Conservation (phyloP, 1,140 invertebrate genomes). For the Hypothenemus hampei region DNA sequence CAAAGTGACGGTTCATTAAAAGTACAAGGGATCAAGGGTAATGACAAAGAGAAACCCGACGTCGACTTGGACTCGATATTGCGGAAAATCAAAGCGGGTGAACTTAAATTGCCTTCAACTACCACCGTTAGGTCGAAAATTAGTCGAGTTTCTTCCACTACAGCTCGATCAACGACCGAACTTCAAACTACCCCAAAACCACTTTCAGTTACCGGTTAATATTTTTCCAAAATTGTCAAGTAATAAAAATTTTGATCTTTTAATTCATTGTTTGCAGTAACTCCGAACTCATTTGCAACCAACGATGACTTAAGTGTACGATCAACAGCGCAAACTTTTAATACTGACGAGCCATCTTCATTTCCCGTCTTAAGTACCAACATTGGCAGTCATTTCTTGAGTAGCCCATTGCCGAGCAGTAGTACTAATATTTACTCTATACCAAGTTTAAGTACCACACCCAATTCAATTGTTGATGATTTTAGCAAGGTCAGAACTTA, state of each 20-base stretch:
- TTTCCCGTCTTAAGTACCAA: constrained; percentile 45
- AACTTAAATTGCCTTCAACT: constrained; percentile 69
- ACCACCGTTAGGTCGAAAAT: constrained; percentile 47
- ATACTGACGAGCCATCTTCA: constrained; percentile 36
- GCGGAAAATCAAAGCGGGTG: constrained; percentile 73
- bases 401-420: constrained; percentile 32
- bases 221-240: no score
- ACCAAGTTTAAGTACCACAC: constrained; percentile 11
- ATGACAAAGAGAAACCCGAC: constrained; percentile 61
- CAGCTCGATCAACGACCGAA: constrained; percentile 37
- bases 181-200: constrained; percentile 30
- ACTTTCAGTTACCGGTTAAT: constrained; percentile 27
- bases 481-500: constrained; percentile 1
- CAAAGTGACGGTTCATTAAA: constrained; percentile 77
- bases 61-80: constrained; percentile 73
- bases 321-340: constrained; percentile 42
- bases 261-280: no score
- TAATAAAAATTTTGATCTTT: no score
- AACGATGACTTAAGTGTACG: constrained; percentile 43
- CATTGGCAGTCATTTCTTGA: constrained; percentile 39
- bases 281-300: constrained; percentile 43
- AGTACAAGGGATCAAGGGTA: constrained; percentile 71
- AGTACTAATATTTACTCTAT: not conserved
- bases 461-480: constrained; percentile 9
- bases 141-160: constrained; percentile 34